phyloP scores from a whole-genome alignment of 2,113 vertebrate species.

The Sphaerodactylus townsendi region DNA sequence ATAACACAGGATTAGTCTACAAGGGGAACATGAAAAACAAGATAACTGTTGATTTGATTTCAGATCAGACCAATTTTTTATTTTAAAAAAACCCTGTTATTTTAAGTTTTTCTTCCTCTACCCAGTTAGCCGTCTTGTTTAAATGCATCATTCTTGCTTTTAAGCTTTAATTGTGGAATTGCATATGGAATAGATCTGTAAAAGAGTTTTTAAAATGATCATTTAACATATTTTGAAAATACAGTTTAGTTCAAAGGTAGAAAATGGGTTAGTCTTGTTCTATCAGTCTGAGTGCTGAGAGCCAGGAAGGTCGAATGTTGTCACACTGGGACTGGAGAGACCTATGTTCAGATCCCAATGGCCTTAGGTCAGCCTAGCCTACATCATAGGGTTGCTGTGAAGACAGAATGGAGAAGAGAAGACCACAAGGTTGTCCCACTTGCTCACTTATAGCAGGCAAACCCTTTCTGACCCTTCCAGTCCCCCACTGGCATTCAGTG shows the following conservation, averaged over 20 bases:
- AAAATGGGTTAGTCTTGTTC: neutral
- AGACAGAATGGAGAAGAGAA: too few species aligned
- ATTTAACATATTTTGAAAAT: neutral
- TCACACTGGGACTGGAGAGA: too few species aligned
- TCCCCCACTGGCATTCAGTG: too few species aligned
- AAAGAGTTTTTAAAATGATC: neutral
- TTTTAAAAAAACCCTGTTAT: constrained; percentile 7
- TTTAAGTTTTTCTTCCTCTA: constrained; percentile 3
- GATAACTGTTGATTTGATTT: constrained; percentile 61
- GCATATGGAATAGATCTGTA: neutral
- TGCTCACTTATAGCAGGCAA: too few species aligned
- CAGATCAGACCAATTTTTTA: constrained; percentile 60
- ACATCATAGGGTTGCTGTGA: too few species aligned
- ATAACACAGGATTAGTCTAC: constrained; percentile 61
- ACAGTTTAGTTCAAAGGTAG: neutral
- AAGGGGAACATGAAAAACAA: constrained; percentile 62
- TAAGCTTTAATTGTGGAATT: neutral
- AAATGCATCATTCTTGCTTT: neutral
- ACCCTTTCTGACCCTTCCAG: too few species aligned
- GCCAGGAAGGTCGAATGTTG: too few species aligned
- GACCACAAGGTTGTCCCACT: too few species aligned
- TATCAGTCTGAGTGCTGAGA: too few species aligned
- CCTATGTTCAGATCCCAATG: too few species aligned
- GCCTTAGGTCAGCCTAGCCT: too few species aligned
- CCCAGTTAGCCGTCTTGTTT: neutral